These are phyloP conservation scores for Actinia equina DNA, from an alignment of 64 coral and sea anemone species.

Conservation along the genomic window DNA sequence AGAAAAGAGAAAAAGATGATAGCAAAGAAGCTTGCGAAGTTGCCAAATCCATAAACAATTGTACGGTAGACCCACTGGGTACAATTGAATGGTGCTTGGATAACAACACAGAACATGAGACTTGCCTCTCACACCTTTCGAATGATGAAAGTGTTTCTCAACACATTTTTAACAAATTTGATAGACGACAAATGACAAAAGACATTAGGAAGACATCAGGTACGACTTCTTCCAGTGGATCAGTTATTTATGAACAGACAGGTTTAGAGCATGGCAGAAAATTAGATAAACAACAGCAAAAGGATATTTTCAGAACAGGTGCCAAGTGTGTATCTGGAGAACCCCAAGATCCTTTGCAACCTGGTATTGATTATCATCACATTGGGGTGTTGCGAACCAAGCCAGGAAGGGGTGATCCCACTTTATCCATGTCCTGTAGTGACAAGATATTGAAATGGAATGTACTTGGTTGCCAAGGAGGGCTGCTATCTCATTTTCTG, in stretches of 20 bases:
- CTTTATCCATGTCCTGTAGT: conserved; percentile 98
- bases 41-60: background rate
- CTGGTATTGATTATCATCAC: conserved; percentile 65
- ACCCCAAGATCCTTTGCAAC: conserved; percentile 60
- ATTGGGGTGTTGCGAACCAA: conserved; percentile 83
- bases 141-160: background rate
- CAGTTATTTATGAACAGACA: background rate
- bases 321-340: conserved; percentile 90
- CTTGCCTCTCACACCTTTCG: background rate
- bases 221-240: background rate
- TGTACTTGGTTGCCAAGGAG: conserved; percentile 88
- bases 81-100: background rate
- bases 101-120: background rate
- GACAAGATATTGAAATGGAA: conserved; percentile 99
- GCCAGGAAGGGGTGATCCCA: conserved; percentile 91
- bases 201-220: background rate
- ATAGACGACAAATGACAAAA: background rate
- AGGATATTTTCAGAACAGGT: conserved; percentile 86
- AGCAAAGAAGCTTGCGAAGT: background rate
- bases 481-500: conserved; percentile 80
- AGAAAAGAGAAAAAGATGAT: conserved; percentile 1
- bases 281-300: background rate
- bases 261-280: background rate
- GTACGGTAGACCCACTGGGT: background rate
- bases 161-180: background rate